Conservation (phyloP, 2,888 invertebrate genomes). For the Omphaloscelis lunosa region DNA sequence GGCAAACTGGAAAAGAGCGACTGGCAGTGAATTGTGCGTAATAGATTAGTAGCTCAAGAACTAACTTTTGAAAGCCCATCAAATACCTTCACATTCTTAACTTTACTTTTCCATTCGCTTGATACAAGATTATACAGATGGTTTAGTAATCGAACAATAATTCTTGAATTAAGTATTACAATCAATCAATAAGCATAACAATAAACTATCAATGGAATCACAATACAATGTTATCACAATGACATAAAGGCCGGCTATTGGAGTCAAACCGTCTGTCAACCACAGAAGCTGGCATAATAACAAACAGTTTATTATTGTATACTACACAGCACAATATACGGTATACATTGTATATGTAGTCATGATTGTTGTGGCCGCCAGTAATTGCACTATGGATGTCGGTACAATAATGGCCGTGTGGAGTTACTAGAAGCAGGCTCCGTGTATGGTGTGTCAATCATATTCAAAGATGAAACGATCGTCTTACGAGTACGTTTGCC, state of each 20-base stretch:
- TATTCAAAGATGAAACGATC: background rate
- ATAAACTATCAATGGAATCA: slow-evolving; percentile 24
- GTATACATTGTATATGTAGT: background rate
- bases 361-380: slow-evolving; percentile 32
- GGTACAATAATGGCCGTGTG: slow-evolving; percentile 13
- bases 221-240: slow-evolving; percentile 35
- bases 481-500: background rate
- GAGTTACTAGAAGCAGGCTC: background rate
- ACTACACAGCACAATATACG: background rate
- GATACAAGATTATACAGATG: background rate
- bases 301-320: slow-evolving; percentile 1
- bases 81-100: background rate
- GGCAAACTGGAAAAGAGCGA: background rate
- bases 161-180: background rate
- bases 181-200: slow-evolving; percentile 16
- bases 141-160: background rate
- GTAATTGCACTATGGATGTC: slow-evolving; percentile 34
- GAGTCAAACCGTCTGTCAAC: slow-evolving; percentile 64
- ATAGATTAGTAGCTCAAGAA: background rate
- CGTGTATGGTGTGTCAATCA: background rate
- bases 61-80: background rate
- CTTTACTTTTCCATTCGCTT: background rate
- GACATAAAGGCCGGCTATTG: slow-evolving; percentile 58
- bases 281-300: slow-evolving; percentile 51
- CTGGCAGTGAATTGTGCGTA: background rate